Conservation (phyloP, 2,113 vertebrate species). For the Gorsachius goisagi region DNA sequence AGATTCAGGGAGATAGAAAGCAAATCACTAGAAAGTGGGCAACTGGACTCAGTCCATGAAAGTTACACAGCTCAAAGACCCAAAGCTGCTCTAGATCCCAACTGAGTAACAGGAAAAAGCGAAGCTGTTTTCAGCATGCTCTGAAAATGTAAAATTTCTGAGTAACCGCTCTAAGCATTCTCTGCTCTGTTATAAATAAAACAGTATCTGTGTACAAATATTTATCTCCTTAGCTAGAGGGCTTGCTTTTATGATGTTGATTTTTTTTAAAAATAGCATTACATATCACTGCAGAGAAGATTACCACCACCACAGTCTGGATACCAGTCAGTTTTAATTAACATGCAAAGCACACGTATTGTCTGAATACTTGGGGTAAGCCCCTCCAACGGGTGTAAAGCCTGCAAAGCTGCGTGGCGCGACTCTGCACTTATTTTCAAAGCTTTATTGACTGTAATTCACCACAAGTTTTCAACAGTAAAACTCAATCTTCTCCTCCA, state of each 20-base stretch:
- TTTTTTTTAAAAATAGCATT: not conserved
- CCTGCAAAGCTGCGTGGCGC: not conserved
- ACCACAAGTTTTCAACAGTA: not conserved
- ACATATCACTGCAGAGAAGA: not conserved
- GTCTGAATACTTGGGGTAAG: not conserved
- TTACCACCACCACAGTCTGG: not conserved
- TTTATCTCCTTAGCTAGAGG: not conserved
- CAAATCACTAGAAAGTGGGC: not conserved
- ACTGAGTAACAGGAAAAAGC: not conserved
- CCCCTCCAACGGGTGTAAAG: not conserved
- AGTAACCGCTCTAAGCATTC: not conserved
- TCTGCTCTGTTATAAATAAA: conserved; percentile 1
- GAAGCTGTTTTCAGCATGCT: not conserved
- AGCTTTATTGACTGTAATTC: not conserved
- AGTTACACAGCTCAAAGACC: not conserved
- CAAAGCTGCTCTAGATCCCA: not conserved
- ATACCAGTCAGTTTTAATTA: not conserved
- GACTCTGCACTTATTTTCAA: not conserved
- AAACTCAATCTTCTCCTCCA: not conserved
- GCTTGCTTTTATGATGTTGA: not conserved
- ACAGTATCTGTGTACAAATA: not conserved
- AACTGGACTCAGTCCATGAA: not conserved
- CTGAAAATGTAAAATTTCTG: not conserved
- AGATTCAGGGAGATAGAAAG: not conserved
- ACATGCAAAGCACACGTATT: not conserved